phyloP scores from a whole-genome alignment of 37 sponge, comb jelly and placozoan genomes.

The Halisarca cf. caerulea region DNA sequence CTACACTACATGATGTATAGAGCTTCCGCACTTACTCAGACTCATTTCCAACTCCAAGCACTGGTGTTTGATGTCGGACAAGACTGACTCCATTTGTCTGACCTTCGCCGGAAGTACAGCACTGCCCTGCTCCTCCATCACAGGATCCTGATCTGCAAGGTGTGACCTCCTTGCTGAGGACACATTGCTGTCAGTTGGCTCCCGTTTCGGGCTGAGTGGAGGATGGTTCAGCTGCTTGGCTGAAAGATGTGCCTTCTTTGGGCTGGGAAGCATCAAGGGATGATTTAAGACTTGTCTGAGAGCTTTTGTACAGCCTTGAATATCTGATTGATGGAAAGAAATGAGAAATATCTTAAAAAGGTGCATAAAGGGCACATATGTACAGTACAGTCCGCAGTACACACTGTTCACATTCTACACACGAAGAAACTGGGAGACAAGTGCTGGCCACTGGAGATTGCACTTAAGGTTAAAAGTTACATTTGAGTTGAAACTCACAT shows the following conservation, averaged over 20 bases:
- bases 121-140: not conserved
- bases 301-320: constrained; percentile 49
- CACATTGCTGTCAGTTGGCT: no score
- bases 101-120: constrained; percentile 5
- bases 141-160: not conserved
- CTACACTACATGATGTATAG: no score
- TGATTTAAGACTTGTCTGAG: constrained; percentile 58
- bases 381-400: no score
- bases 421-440: no score
- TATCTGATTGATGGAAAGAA: constrained; percentile 30
- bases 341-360: no score
- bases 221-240: not conserved
- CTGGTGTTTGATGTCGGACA: constrained; percentile 22
- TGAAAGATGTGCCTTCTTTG: not conserved
- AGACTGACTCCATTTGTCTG: not conserved
- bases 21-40: constrained; percentile 20
- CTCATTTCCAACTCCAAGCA: constrained; percentile 27
- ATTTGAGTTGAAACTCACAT: no score
- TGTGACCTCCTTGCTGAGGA: not conserved
- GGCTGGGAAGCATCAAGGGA: constrained; percentile 37
- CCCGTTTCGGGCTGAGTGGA: not conserved
- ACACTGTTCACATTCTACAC: no score
- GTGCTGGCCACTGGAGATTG: no score
- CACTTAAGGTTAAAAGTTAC: no score
- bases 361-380: no score